Conservation (phyloP, 1,140 invertebrate species). For the Drosophila neocordata region DNA sequence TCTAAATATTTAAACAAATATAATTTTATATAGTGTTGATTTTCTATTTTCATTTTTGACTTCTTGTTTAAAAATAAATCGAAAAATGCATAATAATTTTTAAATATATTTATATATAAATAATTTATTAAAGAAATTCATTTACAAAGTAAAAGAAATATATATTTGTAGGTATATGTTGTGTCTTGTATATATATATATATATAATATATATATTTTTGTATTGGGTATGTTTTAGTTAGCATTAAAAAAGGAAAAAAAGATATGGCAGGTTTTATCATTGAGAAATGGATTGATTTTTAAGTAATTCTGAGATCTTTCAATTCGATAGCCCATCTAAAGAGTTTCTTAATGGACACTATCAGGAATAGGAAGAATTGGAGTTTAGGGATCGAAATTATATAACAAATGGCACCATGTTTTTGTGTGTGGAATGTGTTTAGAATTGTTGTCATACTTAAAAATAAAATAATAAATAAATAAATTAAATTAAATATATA, state of each 20-base stretch:
- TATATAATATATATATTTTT: not conserved
- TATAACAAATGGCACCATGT: constrained; percentile 66
- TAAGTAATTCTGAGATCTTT: constrained; percentile 5
- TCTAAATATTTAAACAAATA: not conserved
- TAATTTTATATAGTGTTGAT: not conserved
- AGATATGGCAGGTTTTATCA: not conserved
- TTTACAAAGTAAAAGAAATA: not conserved
- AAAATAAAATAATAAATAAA: constrained; percentile 43
- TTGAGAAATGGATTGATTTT: not conserved
- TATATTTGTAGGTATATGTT: not conserved
- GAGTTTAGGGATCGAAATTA: constrained; percentile 40
- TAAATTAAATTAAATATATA: constrained; percentile 43
- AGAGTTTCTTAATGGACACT: not conserved
- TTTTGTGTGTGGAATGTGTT: constrained; percentile 63
- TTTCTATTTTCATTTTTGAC: not conserved
- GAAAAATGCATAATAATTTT: not conserved
- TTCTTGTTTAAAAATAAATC: not conserved
- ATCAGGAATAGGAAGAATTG: constrained; percentile 31
- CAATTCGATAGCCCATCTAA: not conserved
- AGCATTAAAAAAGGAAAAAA: not conserved
- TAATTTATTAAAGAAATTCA: constrained; percentile 8
- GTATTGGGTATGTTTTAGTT: not conserved
- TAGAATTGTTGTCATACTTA: constrained; percentile 35
- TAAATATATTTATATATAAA: not conserved
- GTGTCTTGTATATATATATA: not conserved